These are phyloP conservation scores for Asteroscopus sphinx DNA, from an alignment of 2,888 invertebrate genomes.

Conservation along the genomic window DNA sequence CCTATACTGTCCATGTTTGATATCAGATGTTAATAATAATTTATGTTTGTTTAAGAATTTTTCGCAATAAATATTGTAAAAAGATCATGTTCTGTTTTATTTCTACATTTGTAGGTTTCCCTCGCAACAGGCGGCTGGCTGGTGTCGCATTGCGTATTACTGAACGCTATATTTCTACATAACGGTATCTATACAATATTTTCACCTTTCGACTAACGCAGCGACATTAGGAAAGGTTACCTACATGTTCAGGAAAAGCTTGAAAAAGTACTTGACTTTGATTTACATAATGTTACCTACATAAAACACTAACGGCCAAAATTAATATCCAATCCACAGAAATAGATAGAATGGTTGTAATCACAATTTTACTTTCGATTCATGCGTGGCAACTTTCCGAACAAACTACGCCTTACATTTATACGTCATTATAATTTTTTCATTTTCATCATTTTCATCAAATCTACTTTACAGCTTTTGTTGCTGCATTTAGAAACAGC, in stretches of 20 bases:
- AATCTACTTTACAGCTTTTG: no score
- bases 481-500: no score
- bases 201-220: constrained; percentile 39
- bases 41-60: constrained; percentile 72
- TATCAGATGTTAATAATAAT: constrained; percentile 75
- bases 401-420: no score
- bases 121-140: constrained; percentile 8
- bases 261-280: constrained; percentile 1
- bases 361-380: no score
- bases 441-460: no score
- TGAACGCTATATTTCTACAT: constrained; percentile 13
- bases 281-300: background rate
- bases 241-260: constrained; percentile 26
- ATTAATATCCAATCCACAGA: no score
- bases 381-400: no score
- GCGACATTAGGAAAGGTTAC: constrained; percentile 50
- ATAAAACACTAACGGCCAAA: no score
- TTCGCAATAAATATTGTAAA: constrained; percentile 72
- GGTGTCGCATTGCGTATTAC: constrained; percentile 56
- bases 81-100: constrained; percentile 44
- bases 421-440: no score
- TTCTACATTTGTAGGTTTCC: background rate
- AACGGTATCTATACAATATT: constrained; percentile 19
- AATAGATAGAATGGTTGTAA: no score
- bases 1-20: constrained; percentile 69